Percentiles rank a stretch among this genome's conserved stretches.
Evolutionary conservation across 1,140 invertebrate species (phyloP).

Genomic region (Micrasema minimum): DNA sequence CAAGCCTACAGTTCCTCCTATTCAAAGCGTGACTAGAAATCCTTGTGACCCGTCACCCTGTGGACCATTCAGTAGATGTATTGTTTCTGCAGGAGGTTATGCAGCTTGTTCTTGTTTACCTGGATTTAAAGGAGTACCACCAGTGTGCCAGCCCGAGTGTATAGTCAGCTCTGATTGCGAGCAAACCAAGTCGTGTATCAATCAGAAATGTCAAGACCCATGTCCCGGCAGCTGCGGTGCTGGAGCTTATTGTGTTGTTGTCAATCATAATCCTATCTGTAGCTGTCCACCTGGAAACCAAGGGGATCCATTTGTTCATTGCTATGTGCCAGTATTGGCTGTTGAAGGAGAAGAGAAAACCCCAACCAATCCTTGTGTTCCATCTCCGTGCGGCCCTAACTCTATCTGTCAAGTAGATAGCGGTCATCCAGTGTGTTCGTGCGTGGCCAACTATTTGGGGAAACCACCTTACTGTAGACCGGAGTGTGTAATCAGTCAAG

Average conservation of each 20-base stretch:
- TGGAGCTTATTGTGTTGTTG: slow-evolving; percentile 77
- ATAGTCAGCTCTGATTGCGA: slow-evolving; percentile 83
- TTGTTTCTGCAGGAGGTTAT: slow-evolving; percentile 75
- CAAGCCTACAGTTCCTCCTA: slow-evolving; percentile 58
- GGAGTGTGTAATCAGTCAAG: slow-evolving; percentile 80
- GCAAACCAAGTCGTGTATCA: slow-evolving; percentile 80
- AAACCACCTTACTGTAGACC: slow-evolving; percentile 79
- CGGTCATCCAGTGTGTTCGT: slow-evolving; percentile 81
- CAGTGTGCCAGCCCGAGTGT: slow-evolving; percentile 83
- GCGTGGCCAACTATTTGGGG: slow-evolving; percentile 78
- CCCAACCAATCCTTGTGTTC: slow-evolving; percentile 74
- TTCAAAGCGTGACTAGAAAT: slow-evolving; percentile 59
- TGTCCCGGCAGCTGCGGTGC: slow-evolving; percentile 82
- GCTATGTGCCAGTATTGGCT: slow-evolving; percentile 66
- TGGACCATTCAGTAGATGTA: slow-evolving; percentile 81
- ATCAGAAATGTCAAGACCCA: slow-evolving; percentile 81
- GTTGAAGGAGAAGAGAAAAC: slow-evolving; percentile 60
- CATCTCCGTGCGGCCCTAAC: slow-evolving; percentile 86
- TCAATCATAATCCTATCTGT: slow-evolving; percentile 87
- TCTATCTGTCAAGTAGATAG: slow-evolving; percentile 85
- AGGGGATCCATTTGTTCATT: slow-evolving; percentile 85
- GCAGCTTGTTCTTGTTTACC: slow-evolving; percentile 84
- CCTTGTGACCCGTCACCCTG: slow-evolving; percentile 81
- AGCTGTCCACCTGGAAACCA: slow-evolving; percentile 77
- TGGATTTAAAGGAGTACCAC: slow-evolving; percentile 80